These are phyloP conservation scores for Rhogogaster chlorosoma DNA, from an alignment of 2,888 invertebrate genomes.

Conservation along the genomic window DNA sequence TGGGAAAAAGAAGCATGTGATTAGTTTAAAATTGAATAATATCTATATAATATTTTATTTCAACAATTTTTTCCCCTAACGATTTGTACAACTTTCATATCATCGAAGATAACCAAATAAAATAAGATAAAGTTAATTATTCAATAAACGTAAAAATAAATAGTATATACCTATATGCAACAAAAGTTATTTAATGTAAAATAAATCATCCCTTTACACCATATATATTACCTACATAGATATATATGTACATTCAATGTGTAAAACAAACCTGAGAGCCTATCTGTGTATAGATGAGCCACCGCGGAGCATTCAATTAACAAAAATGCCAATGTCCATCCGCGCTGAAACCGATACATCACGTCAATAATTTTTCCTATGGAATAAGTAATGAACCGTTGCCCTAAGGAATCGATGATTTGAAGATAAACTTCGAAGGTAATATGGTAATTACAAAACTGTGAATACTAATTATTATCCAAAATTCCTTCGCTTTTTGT, in stretches of 20 bases:
- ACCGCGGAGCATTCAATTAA: constrained; percentile 2
- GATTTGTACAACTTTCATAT: constrained; percentile 9
- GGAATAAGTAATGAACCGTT: neutral
- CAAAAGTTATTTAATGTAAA: constrained; percentile 16
- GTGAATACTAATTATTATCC: neutral
- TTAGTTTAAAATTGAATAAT: neutral
- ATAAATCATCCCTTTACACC: constrained; percentile 45
- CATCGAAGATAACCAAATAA: neutral
- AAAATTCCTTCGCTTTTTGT: neutral
- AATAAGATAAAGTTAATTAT: neutral
- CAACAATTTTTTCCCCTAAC: neutral
- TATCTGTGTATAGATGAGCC: neutral
- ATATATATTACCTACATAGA: constrained; percentile 29
- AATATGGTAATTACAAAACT: neutral
- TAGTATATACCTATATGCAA: constrained; percentile 29
- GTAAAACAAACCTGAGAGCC: neutral
- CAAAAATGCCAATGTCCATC: constrained; percentile 10
- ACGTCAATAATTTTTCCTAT: neutral
- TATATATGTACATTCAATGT: neutral
- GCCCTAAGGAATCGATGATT: neutral
- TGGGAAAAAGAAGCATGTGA: neutral
- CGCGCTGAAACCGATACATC: constrained; percentile 1
- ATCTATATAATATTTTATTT: neutral
- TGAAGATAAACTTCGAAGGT: neutral
- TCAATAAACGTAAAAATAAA: constrained; percentile 11